Percentiles rank a stretch among this genome's conserved stretches.
Evolutionary conservation across 1,140 invertebrate species (phyloP).

Genomic region (Papilio polytes): DNA sequence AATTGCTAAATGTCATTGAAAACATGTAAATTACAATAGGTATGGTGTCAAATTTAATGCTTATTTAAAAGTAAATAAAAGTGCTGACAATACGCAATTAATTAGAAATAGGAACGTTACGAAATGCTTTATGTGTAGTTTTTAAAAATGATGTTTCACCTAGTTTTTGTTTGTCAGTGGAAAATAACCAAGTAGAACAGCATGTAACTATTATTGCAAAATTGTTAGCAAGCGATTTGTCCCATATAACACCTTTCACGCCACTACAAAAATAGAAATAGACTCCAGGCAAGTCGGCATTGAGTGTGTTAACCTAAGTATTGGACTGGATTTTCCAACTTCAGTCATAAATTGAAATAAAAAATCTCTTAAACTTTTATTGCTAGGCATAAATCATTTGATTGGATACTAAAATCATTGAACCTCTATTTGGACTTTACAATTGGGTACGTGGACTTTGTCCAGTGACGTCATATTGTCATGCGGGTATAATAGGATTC

Average conservation of each 20-base stretch:
- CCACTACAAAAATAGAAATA: too few relatives aligned
- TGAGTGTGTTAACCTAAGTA: too few relatives aligned
- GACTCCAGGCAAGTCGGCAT: too few relatives aligned
- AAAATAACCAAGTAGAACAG: background rate
- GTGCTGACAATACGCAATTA: background rate
- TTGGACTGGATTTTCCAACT: too few relatives aligned
- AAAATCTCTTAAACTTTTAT: background rate
- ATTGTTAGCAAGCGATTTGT: too few relatives aligned
- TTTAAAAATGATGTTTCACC: background rate
- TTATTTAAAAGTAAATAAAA: background rate
- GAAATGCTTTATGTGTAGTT: background rate
- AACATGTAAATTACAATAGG: slow-evolving; percentile 5
- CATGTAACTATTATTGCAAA: too few relatives aligned
- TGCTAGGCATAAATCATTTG: background rate
- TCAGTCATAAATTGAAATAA: too few relatives aligned
- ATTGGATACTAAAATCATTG: background rate
- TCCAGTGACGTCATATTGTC: slow-evolving; percentile 56
- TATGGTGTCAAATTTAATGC: background rate
- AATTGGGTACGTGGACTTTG: slow-evolving; percentile 57
- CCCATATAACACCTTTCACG: too few relatives aligned
- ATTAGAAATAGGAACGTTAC: background rate
- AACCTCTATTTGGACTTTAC: background rate
- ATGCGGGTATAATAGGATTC: slow-evolving; percentile 10
- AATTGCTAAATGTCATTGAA: background rate
- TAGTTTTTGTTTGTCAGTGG: background rate